Conservation (phyloP, 2,888 invertebrate genomes). For the Diachrysia chrysitis region DNA sequence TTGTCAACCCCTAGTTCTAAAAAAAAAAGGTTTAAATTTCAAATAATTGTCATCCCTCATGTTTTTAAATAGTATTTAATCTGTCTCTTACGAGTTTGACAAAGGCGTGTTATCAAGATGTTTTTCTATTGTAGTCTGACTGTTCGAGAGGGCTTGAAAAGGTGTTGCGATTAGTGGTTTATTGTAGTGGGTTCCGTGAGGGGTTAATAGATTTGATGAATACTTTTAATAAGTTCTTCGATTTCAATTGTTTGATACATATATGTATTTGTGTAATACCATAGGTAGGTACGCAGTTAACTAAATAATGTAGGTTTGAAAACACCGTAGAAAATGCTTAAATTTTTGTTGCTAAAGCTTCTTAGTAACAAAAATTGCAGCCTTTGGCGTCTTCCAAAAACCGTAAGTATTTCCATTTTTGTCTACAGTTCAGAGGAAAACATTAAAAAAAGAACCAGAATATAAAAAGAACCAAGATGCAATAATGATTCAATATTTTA, state of each 20-base stretch:
- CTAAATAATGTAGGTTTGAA: no score
- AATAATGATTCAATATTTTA: not conserved
- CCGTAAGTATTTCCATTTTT: no score
- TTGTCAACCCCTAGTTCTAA: not conserved
- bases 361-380: no score
- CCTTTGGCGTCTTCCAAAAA: no score
- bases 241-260: not conserved
- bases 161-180: slow-evolving; percentile 5
- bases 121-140: slow-evolving; percentile 42
- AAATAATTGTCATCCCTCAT: slow-evolving; percentile 41
- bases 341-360: no score
- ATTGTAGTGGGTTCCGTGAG: slow-evolving; percentile 32
- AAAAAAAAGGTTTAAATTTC: slow-evolving; percentile 12
- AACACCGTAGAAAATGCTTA: no score
- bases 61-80: slow-evolving; percentile 15
- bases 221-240: not conserved
- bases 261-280: not conserved
- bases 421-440: not conserved
- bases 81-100: slow-evolving; percentile 10
- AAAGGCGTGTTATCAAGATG: slow-evolving; percentile 45
- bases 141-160: slow-evolving; percentile 35
- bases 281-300: no score
- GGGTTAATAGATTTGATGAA: no score
- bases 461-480: not conserved
- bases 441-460: not conserved